These are phyloP conservation scores for Aplysia californica DNA, from an alignment of 1,140 invertebrate genomes.

Conservation along the genomic window DNA sequence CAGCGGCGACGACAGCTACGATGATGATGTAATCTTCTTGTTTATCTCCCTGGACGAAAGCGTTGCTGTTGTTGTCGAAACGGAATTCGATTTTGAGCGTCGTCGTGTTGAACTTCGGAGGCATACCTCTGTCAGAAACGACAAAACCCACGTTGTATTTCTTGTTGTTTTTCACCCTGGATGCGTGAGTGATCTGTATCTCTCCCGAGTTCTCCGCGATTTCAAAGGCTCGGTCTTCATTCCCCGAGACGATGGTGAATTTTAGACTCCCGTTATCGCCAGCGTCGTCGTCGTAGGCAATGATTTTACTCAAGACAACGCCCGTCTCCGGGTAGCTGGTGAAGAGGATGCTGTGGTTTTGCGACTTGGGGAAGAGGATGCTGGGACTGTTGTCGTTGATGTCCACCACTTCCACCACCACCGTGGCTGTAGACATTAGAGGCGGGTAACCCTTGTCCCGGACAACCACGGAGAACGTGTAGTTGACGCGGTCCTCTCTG, in stretches of 20 bases:
- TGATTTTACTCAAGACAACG: slow-evolving; percentile 67
- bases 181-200: slow-evolving; percentile 74
- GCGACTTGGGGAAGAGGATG: slow-evolving; percentile 79
- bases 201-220: slow-evolving; percentile 86
- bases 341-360: slow-evolving; percentile 83
- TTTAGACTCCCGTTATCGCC: slow-evolving; percentile 89
- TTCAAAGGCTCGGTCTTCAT: slow-evolving; percentile 82
- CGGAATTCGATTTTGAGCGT: slow-evolving; percentile 29
- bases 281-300: slow-evolving; percentile 53
- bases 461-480: slow-evolving; percentile 85
- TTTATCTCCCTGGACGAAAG: neutral
- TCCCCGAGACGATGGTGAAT: slow-evolving; percentile 86
- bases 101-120: slow-evolving; percentile 20
- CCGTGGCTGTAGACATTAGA: slow-evolving; percentile 36
- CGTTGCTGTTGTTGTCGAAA: slow-evolving; percentile 30
- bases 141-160: slow-evolving; percentile 29
- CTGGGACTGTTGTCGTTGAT: slow-evolving; percentile 51
- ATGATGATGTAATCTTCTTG: slow-evolving; percentile 41
- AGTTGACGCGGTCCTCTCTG: slow-evolving; percentile 82
- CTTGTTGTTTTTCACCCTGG: slow-evolving; percentile 25
- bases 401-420: slow-evolving; percentile 47
- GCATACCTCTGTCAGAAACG: slow-evolving; percentile 31
- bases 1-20: slow-evolving; percentile 37
- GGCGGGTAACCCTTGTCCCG: slow-evolving; percentile 66
- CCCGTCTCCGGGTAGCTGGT: slow-evolving; percentile 83